These are phyloP conservation scores for Euplagia quadripunctaria DNA, from an alignment of 2,888 invertebrate genomes.

Conservation along the genomic window DNA sequence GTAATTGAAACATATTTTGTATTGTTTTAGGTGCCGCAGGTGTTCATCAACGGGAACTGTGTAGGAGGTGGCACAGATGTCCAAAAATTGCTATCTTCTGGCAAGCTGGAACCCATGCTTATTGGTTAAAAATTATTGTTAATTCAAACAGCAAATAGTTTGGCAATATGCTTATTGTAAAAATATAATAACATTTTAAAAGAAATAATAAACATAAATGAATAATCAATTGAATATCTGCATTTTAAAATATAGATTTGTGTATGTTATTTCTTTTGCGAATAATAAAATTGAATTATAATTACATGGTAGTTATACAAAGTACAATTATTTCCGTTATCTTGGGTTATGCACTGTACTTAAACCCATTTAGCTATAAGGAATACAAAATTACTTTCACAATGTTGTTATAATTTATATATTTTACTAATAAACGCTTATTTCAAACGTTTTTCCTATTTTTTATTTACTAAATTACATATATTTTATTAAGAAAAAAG, in stretches of 20 bases:
- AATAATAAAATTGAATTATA: background rate
- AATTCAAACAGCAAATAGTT: background rate
- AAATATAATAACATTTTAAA: background rate
- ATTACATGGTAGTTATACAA: constrained; percentile 3
- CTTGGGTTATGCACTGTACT: background rate
- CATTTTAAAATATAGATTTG: background rate
- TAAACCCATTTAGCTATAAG: background rate
- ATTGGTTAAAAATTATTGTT: constrained; percentile 66
- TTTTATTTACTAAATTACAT: background rate
- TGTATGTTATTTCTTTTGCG: background rate
- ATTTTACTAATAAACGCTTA: constrained; percentile 42
- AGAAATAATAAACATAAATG: background rate
- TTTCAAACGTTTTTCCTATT: constrained; percentile 15
- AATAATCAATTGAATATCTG: background rate
- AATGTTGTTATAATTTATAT: constrained; percentile 14
- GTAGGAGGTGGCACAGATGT: constrained; percentile 98
- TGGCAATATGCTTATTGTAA: constrained; percentile 7
- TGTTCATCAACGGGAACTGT: constrained; percentile 96
- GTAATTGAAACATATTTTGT: background rate
- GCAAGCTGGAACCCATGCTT: constrained; percentile 89
- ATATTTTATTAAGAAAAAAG: background rate
- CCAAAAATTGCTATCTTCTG: constrained; percentile 90
- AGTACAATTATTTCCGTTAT: constrained; percentile 18
- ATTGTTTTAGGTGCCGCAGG: constrained; percentile 94
- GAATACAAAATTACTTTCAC: background rate